Evolutionary conservation across 2,113 vertebrate species (phyloP).

Genomic region (Pseudorectes ferrugineus): DNA sequence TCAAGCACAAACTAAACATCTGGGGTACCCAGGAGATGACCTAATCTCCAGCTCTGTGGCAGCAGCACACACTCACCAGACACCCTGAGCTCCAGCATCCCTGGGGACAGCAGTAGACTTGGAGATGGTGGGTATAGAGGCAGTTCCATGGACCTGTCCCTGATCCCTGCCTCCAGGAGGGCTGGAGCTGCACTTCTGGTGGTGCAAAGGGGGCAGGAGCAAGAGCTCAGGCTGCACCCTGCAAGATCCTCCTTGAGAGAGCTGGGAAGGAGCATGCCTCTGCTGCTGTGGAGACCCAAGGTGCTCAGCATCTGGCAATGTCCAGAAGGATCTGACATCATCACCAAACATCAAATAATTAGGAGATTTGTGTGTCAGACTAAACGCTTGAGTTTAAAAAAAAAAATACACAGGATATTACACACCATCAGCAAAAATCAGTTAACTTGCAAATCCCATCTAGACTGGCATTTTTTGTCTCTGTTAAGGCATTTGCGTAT

Average conservation of each 20-base stretch:
- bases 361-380: background rate
- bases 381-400: too few species aligned
- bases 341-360: background rate
- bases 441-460: background rate
- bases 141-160: background rate
- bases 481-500: background rate
- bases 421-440: background rate
- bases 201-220: background rate
- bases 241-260: background rate
- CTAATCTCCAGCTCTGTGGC: background rate
- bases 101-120: background rate
- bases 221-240: background rate
- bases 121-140: background rate
- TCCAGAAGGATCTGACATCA: background rate
- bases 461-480: background rate
- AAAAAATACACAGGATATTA: background rate
- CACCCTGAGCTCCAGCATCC: background rate
- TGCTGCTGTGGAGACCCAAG: background rate
- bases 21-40: background rate
- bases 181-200: background rate
- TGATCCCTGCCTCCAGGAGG: background rate
- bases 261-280: background rate
- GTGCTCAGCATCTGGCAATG: rapidly evolving
- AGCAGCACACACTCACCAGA: rapidly evolving
- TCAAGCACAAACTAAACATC: background rate